These are phyloP conservation scores for Arctopsyche grandis DNA, from an alignment of 1,140 invertebrate genomes.

Conservation along the genomic window DNA sequence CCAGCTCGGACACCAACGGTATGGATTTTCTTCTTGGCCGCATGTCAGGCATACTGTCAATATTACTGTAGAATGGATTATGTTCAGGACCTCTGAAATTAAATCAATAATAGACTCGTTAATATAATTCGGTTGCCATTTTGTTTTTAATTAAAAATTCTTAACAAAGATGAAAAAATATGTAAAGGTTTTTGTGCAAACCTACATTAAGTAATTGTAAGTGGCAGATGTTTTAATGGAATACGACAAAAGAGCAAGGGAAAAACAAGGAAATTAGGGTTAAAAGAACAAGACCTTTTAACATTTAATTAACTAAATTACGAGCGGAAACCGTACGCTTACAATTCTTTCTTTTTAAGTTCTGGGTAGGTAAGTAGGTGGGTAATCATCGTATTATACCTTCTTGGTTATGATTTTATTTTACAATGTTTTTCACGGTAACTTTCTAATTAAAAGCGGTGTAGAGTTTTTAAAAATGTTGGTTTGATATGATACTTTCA, in stretches of 20 bases:
- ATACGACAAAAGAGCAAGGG: conserved; percentile 35
- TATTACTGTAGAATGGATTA: conserved; percentile 99
- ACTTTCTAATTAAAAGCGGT: too few species aligned
- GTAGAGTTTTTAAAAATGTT: too few species aligned
- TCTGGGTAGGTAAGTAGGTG: too few species aligned
- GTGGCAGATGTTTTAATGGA: conserved; percentile 43
- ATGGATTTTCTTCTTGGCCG: conserved; percentile 95
- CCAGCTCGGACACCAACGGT: conserved; percentile 97
- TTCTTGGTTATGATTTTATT: too few species aligned
- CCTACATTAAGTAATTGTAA: conserved; percentile 40
- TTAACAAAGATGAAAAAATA: neutral
- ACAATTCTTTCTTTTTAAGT: neutral
- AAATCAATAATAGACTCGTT: conserved; percentile 43
- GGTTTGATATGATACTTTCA: too few species aligned
- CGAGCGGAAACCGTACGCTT: conserved; percentile 18
- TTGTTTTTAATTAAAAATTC: conserved; percentile 5
- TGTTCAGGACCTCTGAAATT: conserved; percentile 85
- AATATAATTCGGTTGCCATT: neutral
- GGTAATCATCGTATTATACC: too few species aligned
- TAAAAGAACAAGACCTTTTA: conserved; percentile 39
- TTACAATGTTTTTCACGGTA: too few species aligned
- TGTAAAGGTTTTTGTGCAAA: conserved; percentile 8
- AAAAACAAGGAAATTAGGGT: conserved; percentile 48
- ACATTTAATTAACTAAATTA: conserved; percentile 46
- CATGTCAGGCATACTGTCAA: conserved; percentile 99